phyloP scores from a whole-genome alignment of 1,140 invertebrate species.

The Geopemphigus sp. region DNA sequence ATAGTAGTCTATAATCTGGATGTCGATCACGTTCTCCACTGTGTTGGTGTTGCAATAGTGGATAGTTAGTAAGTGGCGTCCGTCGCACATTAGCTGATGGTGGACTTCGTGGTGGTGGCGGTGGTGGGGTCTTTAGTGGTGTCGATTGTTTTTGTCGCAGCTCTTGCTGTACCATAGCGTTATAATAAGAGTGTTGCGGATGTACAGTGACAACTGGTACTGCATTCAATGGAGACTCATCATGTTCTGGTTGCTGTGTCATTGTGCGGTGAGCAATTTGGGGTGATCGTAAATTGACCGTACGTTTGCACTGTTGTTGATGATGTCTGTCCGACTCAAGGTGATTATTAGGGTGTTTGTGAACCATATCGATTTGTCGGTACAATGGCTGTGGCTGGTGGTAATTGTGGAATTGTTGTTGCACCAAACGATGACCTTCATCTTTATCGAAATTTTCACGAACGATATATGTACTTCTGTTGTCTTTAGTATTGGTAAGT shows the following conservation, averaged over 20 bases:
- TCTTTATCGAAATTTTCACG: constrained; percentile 5
- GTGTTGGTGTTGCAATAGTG: neutral
- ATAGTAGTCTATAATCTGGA: neutral
- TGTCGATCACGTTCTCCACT: neutral
- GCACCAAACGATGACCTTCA: neutral
- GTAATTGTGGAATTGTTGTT: neutral
- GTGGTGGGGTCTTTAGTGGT: neutral
- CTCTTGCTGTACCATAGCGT: neutral
- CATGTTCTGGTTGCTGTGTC: neutral
- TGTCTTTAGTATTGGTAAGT: neutral
- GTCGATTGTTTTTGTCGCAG: neutral
- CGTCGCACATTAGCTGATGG: neutral
- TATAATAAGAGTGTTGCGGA: neutral
- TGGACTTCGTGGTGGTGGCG: constrained; percentile 16
- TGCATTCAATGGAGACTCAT: neutral
- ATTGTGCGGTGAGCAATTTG: neutral
- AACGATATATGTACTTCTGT: neutral
- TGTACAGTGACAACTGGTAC: neutral
- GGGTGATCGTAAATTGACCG: too few relatives aligned
- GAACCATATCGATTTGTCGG: neutral
- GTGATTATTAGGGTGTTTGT: neutral
- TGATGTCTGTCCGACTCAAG: neutral
- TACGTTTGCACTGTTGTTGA: neutral
- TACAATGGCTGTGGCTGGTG: neutral
- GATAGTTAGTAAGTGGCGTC: neutral